A percentile compares a stretch with the other conserved stretches of the same genome.
These are phyloP conservation scores for Chlorops oryzae DNA, from an alignment of 1,140 invertebrate genomes.

Conservation along the genomic window DNA sequence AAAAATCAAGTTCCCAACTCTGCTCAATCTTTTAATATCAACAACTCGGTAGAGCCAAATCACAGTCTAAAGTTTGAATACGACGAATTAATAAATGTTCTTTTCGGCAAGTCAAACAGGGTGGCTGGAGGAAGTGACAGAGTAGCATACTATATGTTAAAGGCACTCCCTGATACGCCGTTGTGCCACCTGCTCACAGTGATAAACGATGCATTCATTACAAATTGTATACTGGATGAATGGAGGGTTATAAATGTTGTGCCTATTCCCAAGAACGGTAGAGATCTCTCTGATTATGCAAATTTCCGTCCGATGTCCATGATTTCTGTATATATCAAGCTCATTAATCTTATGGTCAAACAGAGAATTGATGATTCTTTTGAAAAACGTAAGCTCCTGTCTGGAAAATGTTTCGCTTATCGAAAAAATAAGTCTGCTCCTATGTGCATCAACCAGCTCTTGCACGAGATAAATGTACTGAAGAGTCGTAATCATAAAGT, in stretches of 20 bases:
- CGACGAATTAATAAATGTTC: neutral
- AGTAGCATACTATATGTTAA: conserved; percentile 1
- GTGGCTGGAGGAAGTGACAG: neutral
- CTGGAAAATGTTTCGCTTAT: neutral
- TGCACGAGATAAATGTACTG: neutral
- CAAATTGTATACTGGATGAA: neutral
- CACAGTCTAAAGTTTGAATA: neutral
- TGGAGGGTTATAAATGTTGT: neutral
- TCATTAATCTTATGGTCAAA: neutral
- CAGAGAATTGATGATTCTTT: neutral
- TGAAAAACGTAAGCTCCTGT: neutral
- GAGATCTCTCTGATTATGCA: neutral
- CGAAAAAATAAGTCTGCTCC: neutral
- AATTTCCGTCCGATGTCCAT: conserved; percentile 1
- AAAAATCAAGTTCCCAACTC: neutral
- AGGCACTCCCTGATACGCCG: neutral
- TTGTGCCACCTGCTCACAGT: neutral
- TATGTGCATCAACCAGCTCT: neutral
- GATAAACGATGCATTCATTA: neutral
- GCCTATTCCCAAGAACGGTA: neutral
- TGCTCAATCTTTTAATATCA: neutral
- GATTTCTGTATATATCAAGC: neutral
- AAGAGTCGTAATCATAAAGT: neutral
- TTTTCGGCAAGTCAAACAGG: neutral
- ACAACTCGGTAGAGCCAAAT: neutral